Conservation (phyloP, 1,140 invertebrate genomes). For the Magallana ariakensis region DNA sequence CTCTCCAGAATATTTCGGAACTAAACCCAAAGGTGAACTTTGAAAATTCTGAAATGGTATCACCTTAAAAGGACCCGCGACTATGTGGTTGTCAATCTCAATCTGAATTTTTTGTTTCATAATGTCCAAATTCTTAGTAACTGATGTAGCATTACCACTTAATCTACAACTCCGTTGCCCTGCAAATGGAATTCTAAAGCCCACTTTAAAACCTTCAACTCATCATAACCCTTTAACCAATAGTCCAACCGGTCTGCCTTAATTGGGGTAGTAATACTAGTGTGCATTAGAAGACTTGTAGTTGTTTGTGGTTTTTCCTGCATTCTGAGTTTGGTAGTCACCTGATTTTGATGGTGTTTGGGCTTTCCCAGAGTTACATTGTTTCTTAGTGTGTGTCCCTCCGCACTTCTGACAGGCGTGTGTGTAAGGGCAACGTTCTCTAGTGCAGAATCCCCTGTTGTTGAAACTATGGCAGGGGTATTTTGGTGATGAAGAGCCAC, state of each 20-base stretch:
- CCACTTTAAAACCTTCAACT: conserved; percentile 26
- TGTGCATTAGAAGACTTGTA: not conserved
- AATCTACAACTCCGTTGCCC: not conserved
- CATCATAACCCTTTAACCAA: conserved; percentile 36
- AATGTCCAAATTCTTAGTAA: not conserved
- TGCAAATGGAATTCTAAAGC: conserved; percentile 36
- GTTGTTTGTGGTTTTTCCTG: conserved; percentile 8
- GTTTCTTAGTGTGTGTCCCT: conserved; percentile 1
- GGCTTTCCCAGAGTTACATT: not conserved
- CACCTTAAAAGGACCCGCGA: conserved; percentile 36
- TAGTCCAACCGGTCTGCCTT: not conserved
- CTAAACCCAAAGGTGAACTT: not conserved
- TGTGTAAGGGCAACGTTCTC: conserved; percentile 24
- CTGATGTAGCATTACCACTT: conserved; percentile 29
- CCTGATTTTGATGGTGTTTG: not conserved
- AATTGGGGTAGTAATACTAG: conserved; percentile 30
- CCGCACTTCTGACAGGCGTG: conserved; percentile 35
- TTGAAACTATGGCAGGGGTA: conserved; percentile 36
- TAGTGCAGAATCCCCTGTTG: conserved; percentile 16
- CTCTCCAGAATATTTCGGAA: not conserved
- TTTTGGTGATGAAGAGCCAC: not conserved
- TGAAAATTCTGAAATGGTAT: not conserved
- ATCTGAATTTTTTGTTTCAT: conserved; percentile 36
- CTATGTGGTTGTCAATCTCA: not conserved
- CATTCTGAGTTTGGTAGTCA: not conserved